Percentiles rank a stretch among this genome's conserved stretches.
Evolutionary conservation across 1,140 invertebrate genomes (phyloP).

Genomic region (Pogonomyrmex barbatus): DNA sequence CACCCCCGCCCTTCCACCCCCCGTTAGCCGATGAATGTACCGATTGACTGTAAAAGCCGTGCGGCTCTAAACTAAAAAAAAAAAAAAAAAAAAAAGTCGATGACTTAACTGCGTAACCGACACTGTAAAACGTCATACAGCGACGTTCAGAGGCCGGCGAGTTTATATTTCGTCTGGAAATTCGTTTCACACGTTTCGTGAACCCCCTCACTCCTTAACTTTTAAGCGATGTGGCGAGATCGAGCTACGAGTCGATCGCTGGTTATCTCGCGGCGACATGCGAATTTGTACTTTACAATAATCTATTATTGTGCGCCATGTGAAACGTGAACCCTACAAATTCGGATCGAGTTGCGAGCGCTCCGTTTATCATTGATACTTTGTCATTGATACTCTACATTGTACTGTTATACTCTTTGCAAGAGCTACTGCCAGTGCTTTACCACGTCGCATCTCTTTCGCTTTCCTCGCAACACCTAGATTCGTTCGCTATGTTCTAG

Average conservation of each 20-base stretch:
- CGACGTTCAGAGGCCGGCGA: constrained; percentile 58
- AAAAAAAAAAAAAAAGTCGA: neutral
- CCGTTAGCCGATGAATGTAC: constrained; percentile 22
- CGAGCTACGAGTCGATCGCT: constrained; percentile 73
- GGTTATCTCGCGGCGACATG: constrained; percentile 28
- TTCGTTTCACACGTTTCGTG: constrained; percentile 2
- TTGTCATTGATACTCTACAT: constrained; percentile 11
- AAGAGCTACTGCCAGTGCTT: constrained; percentile 65
- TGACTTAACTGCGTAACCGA: constrained; percentile 37
- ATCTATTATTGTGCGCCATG: constrained; percentile 10
- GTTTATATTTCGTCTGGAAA: constrained; percentile 23
- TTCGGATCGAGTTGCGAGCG: constrained; percentile 3
- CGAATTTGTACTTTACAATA: neutral
- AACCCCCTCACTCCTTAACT: constrained; percentile 5
- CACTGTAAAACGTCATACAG: constrained; percentile 52
- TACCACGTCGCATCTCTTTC: constrained; percentile 56
- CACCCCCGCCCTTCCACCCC: too few relatives aligned
- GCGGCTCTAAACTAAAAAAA: neutral
- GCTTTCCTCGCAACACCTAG: constrained; percentile 64
- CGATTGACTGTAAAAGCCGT: constrained; percentile 29
- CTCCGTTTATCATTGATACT: constrained; percentile 13
- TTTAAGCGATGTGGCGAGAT: constrained; percentile 59
- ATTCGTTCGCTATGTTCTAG: constrained; percentile 66
- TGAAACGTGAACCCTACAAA: neutral
- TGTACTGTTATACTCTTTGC: constrained; percentile 46